phyloP scores from a whole-genome alignment of 1,140 invertebrate genomes.

The Cotesia typhae region DNA sequence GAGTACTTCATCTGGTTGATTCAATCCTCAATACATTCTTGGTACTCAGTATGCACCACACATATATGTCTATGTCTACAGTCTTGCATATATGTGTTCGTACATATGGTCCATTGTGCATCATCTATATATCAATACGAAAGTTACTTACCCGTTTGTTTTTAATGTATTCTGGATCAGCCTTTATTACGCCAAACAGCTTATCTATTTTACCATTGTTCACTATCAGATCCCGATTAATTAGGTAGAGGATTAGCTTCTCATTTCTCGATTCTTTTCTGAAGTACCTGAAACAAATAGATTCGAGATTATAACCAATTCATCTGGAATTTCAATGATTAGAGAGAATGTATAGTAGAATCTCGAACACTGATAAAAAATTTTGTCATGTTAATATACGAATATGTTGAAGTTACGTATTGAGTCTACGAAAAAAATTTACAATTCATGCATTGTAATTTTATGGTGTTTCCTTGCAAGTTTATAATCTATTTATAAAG shows the following conservation, averaged over 20 bases:
- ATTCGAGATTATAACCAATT: not conserved
- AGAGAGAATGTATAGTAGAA: too few species aligned
- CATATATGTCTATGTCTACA: not conserved
- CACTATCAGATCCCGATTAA: constrained; percentile 79
- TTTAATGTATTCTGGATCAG: constrained; percentile 79
- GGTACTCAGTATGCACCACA: not conserved
- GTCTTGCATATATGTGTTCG: too few species aligned
- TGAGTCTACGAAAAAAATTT: too few species aligned
- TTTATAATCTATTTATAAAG: too few species aligned
- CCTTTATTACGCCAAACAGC: constrained; percentile 80
- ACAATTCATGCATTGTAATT: too few species aligned
- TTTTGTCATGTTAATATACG: too few species aligned
- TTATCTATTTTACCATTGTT: constrained; percentile 76
- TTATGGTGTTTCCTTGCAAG: too few species aligned
- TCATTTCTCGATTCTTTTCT: constrained; percentile 85
- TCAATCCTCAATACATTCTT: not conserved
- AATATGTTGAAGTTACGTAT: too few species aligned
- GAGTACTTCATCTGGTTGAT: too few species aligned
- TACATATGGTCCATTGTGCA: not conserved
- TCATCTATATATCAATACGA: not conserved
- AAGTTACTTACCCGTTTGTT: constrained; percentile 71
- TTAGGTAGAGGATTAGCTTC: constrained; percentile 82
- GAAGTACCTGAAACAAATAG: constrained; percentile 54
- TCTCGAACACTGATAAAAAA: too few species aligned
- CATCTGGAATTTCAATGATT: not conserved